Evolutionary conservation across 2,113 vertebrate genomes (phyloP).

Genomic region (Platycercus adscitus): DNA sequence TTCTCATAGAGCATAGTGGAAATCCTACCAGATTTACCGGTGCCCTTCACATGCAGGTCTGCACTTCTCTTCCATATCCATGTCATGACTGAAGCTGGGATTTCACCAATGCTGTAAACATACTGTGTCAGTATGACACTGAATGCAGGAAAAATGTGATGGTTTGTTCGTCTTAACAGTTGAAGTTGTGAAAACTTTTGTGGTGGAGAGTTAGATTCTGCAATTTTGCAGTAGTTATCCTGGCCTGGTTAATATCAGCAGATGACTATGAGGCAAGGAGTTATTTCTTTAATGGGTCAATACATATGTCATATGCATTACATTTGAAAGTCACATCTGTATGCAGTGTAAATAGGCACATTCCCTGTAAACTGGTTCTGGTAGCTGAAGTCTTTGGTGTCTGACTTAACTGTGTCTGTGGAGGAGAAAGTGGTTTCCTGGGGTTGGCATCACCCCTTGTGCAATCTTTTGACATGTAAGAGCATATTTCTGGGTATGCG

Average conservation of each 20-base stretch:
- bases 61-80: background rate
- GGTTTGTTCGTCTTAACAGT: background rate
- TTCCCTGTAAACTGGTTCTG: background rate
- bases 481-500: background rate
- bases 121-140: background rate
- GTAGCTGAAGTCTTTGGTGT: background rate
- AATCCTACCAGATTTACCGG: background rate
- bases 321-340: background rate
- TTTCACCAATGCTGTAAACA: background rate
- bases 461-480: background rate
- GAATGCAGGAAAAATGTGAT: background rate
- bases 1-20: background rate
- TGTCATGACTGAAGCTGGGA: background rate
- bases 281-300: background rate
- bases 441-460: background rate
- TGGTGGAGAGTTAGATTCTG: background rate
- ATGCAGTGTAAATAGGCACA: fast-evolving
- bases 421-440: background rate
- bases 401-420: fast-evolving
- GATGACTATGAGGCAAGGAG: background rate
- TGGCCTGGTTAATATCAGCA: background rate
- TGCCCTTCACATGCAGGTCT: background rate
- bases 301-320: fast-evolving
- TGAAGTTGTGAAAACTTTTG: background rate
- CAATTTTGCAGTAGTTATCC: background rate